phyloP scores from a whole-genome alignment of 2,797 vertebrate species.

The Hephaestus fuliginosus region DNA sequence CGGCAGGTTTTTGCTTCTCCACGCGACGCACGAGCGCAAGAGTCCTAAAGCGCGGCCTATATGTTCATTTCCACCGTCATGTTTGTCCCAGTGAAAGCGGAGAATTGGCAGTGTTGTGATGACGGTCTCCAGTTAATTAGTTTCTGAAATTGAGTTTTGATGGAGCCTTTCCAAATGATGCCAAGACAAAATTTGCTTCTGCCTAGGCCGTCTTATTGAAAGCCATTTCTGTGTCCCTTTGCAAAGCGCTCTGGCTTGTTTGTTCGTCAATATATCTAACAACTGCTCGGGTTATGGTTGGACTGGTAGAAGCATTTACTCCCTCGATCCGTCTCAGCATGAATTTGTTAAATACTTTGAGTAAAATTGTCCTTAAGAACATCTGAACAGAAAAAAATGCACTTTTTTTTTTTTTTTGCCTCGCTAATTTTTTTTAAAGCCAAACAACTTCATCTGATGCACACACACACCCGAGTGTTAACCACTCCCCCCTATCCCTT shows the following conservation, averaged over 20 bases:
- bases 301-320: constrained; percentile 48
- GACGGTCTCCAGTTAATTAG: constrained; percentile 99
- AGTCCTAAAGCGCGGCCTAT: constrained; percentile 68
- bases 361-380: constrained; percentile 39
- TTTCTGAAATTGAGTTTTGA: constrained; percentile 99
- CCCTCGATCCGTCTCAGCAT: constrained; percentile 30
- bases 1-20: constrained; percentile 18
- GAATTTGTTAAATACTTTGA: constrained; percentile 66
- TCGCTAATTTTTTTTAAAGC: constrained; percentile 45
- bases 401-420: constrained; percentile 25
- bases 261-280: constrained; percentile 94
- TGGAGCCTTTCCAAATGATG: constrained; percentile 99
- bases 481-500: constrained; percentile 65
- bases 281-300: constrained; percentile 86
- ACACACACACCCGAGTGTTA: constrained; percentile 58
- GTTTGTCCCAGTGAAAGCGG: constrained; percentile 86
- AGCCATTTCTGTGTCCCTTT: constrained; percentile 93
- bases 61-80: constrained; percentile 59
- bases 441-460: constrained; percentile 74
- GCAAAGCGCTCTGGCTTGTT: constrained; percentile 89
- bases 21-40: constrained; percentile 27
- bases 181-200: constrained; percentile 98
- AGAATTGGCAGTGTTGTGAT: constrained; percentile 92
- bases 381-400: constrained; percentile 17
- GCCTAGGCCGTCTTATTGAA: constrained; percentile 90